phyloP scores from a whole-genome alignment of 2,888 invertebrate species.

The Scaptomyza reducta region DNA sequence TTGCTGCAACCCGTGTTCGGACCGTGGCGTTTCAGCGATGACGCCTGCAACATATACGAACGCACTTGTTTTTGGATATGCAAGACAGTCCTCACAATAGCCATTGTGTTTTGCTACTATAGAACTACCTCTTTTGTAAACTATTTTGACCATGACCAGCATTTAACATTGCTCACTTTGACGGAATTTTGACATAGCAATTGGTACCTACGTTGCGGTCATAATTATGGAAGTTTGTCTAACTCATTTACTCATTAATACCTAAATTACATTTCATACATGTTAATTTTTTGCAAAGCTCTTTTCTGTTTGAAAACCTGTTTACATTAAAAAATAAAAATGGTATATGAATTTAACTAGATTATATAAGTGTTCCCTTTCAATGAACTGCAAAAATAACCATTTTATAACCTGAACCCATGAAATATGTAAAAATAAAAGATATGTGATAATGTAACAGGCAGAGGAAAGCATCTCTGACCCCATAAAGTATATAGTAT shows the following conservation, averaged over 20 bases:
- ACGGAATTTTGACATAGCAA: slow-evolving; percentile 1
- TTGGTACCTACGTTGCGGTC: slow-evolving; percentile 13
- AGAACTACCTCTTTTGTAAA: not conserved
- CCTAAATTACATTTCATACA: too few species aligned
- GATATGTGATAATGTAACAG: too few species aligned
- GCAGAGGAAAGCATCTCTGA: too few species aligned
- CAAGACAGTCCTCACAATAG: slow-evolving; percentile 22
- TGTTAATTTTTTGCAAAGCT: too few species aligned
- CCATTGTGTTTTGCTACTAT: slow-evolving; percentile 30
- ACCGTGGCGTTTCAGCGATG: slow-evolving; percentile 34
- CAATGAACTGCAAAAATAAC: too few species aligned
- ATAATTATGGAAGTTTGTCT: not conserved
- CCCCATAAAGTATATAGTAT: too few species aligned
- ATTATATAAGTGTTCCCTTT: too few species aligned
- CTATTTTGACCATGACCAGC: slow-evolving; percentile 6
- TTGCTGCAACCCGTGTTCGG: slow-evolving; percentile 44
- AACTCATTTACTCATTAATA: too few species aligned
- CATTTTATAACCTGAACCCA: too few species aligned
- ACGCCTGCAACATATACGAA: slow-evolving; percentile 21
- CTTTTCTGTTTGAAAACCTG: too few species aligned
- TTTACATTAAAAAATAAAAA: too few species aligned
- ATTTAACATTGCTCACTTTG: rapidly evolving
- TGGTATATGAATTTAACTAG: too few species aligned
- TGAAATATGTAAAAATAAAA: not conserved
- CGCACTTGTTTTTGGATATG: slow-evolving; percentile 47